Percentiles rank a stretch among this genome's conserved stretches.
phyloP scores from a whole-genome alignment of 2,888 invertebrate genomes.

The Dynastes tityus region DNA sequence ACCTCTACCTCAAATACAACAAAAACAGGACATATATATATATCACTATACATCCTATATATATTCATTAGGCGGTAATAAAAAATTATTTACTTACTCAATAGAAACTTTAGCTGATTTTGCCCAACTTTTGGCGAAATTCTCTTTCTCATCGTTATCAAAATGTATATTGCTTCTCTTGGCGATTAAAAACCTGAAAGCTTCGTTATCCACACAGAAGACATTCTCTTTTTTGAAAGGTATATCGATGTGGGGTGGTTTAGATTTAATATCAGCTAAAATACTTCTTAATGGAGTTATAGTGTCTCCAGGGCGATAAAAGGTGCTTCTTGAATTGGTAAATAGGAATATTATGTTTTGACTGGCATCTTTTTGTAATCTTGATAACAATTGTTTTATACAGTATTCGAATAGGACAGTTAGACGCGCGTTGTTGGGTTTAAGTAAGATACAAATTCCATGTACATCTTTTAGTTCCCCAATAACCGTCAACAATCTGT shows the following conservation, averaged over 20 bases:
- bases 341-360: slow-evolving; percentile 54
- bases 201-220: slow-evolving; percentile 54
- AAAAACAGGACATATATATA: too few relatives aligned
- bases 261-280: slow-evolving; percentile 43
- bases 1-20: too few relatives aligned
- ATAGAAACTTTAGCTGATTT: slow-evolving; percentile 45
- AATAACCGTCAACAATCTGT: slow-evolving; percentile 57
- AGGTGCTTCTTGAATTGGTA: slow-evolving; percentile 53
- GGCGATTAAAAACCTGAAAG: slow-evolving; percentile 50
- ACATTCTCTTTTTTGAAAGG: slow-evolving; percentile 46
- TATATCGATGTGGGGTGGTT: slow-evolving; percentile 47
- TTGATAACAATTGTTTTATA: slow-evolving; percentile 53
- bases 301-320: slow-evolving; percentile 54
- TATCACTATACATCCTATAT: too few relatives aligned
- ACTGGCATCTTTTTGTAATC: slow-evolving; percentile 53
- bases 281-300: slow-evolving; percentile 44
- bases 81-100: slow-evolving; percentile 30
- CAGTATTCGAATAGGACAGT: slow-evolving; percentile 54
- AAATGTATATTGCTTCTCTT: slow-evolving; percentile 39
- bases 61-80: too few relatives aligned
- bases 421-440: slow-evolving; percentile 53
- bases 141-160: slow-evolving; percentile 24
- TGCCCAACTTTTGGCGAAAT: slow-evolving; percentile 50
- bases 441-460: slow-evolving; percentile 54
- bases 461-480: slow-evolving; percentile 50